A percentile compares a stretch with the other conserved stretches of the same genome.
phyloP scores from a whole-genome alignment of 2,113 vertebrate genomes.

The Choloepus hoffmanni region DNA sequence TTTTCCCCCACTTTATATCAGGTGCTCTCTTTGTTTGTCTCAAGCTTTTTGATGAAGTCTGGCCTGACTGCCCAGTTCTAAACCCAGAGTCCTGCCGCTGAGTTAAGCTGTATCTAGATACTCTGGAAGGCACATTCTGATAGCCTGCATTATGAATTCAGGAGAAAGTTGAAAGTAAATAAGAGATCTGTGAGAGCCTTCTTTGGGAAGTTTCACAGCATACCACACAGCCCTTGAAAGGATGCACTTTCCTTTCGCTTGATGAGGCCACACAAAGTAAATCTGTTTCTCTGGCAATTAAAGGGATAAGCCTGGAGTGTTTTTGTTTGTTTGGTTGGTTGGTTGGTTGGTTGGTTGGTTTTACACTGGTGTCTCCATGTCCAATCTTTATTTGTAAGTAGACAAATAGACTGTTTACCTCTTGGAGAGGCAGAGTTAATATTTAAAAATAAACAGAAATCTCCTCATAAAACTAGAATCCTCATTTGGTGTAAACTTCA shows the following conservation, averaged over 20 bases:
- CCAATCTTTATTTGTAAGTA: conserved; percentile 77
- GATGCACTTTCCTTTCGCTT: conserved; percentile 78
- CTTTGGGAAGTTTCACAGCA: conserved; percentile 76
- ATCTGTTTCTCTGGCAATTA: conserved; percentile 77
- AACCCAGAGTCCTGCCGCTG: conserved; percentile 51
- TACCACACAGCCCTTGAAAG: conserved; percentile 72
- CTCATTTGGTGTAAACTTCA: conserved; percentile 55
- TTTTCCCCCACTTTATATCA: background rate
- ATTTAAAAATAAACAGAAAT: conserved; percentile 76
- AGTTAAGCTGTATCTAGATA: conserved; percentile 65
- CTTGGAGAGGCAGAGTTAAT: conserved; percentile 64
- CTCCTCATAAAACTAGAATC: conserved; percentile 56
- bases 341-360: background rate
- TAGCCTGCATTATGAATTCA: conserved; percentile 32
- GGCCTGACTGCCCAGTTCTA: conserved; percentile 76
- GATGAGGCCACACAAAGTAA: conserved; percentile 75
- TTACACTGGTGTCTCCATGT: background rate
- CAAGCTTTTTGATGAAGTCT: conserved; percentile 60
- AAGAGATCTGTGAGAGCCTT: conserved; percentile 79
- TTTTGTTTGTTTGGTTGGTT: conserved; percentile 54
- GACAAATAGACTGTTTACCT: conserved; percentile 74
- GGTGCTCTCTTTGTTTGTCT: conserved; percentile 73
- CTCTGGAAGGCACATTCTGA: conserved; percentile 71
- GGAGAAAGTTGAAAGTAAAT: conserved; percentile 77
- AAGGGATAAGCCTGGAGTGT: conserved; percentile 68